phyloP scores from a whole-genome alignment of 2,113 vertebrate genomes.

The Butorides virescens region DNA sequence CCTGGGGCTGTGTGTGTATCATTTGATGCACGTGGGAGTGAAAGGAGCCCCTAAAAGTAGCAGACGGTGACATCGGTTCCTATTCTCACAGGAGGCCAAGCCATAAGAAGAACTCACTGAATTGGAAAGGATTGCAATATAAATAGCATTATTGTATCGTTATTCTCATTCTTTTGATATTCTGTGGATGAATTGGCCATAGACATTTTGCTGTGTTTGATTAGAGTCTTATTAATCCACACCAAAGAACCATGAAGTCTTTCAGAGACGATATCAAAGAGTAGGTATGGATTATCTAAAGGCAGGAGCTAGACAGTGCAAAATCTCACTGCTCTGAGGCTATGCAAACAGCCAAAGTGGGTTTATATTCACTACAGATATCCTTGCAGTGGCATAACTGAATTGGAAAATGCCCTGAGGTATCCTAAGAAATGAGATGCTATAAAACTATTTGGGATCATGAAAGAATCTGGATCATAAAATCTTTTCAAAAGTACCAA shows the following conservation, averaged over 20 bases:
- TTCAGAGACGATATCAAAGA: not conserved
- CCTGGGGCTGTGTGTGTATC: accelerated
- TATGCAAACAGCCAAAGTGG: not conserved
- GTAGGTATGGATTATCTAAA: not conserved
- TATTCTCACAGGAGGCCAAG: not conserved
- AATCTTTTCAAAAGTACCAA: not conserved
- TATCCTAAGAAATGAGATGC: not conserved
- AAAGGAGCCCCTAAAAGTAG: not conserved
- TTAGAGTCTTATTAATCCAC: not conserved
- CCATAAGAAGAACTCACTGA: not conserved
- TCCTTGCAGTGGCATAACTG: not conserved
- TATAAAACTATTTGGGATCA: not conserved
- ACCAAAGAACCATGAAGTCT: not conserved
- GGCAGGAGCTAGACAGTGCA: not conserved
- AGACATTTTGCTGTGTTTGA: slow-evolving; percentile 2
- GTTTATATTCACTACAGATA: not conserved
- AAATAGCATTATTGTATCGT: not conserved
- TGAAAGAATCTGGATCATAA: not conserved
- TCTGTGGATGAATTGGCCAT: slow-evolving; percentile 5
- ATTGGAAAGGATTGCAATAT: not conserved
- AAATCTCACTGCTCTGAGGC: not conserved
- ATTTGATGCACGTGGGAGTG: not conserved
- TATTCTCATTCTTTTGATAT: not conserved
- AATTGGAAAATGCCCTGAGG: not conserved
- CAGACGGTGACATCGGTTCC: not conserved